Base-by-base conservation (phyloP, 1,140 invertebrate species). In the Dendroctonus ponderosae region DNA sequence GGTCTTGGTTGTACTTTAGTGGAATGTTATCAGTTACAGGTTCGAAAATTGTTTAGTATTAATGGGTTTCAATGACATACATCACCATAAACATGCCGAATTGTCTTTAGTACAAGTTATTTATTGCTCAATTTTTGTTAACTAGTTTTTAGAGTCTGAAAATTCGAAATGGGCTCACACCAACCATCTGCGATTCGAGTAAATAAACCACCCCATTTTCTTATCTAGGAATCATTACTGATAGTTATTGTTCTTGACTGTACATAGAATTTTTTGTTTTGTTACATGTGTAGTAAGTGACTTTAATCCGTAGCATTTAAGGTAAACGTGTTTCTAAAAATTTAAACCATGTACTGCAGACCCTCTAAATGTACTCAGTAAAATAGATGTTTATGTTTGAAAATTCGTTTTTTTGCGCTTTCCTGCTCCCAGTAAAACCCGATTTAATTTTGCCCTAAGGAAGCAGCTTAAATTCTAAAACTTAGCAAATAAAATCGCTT, bases 61-160 rank as follows among this genome's bases (percentile, higher is more conserved):
- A 26, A 26, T 26, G 26, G 26, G 26, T 26, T 26, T 26, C 26
- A 26, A 26, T 26, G 26, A 26, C 26, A 26, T 26, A 26, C 26
- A 26, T 26, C 26, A 26, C 26, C 26, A 26, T 26, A 26, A 26
- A 26, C 26, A 26, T 26, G 26, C 26, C 26, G 26, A 26, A 26
- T 26, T 26, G 26, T 26, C 26, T 26, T 26, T 26, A 14, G 50
- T 52, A 52, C 50, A 52, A 52, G 14, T 52, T 52, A 15, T 12
- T 52, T 62, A 62, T 50, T 62, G 56, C 56, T 62, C 50, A 62
- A 62, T 62, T 62, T 62, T 62, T 51, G 59, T 52, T 62, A 50
- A 37, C 9, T 62, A 62, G 50, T 51, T 50, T 40, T 37, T 26
- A 26, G 26, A 26, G 26, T 26, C 26, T 26, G 26, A 26, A 26